Conservation (phyloP, 2,888 invertebrate species). For the Zonitis immaculata region DNA sequence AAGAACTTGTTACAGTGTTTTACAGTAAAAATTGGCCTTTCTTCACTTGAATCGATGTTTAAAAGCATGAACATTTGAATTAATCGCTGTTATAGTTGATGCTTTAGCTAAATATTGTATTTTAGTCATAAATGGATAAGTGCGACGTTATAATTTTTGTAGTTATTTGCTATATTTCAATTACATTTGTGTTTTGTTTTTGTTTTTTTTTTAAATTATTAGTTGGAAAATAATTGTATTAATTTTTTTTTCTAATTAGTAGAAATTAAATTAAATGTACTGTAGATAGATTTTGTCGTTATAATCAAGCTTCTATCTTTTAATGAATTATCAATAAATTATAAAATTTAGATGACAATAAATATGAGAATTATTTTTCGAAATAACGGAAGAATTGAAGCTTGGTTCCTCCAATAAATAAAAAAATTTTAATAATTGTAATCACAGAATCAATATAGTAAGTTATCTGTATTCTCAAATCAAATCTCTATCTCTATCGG, state of each 20-base stretch:
- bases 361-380: no score
- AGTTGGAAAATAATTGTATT: no score
- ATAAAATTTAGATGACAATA: no score
- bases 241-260: conserved; percentile 8
- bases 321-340: not conserved
- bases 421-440: no score
- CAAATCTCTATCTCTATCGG: not conserved
- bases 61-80: conserved; percentile 19
- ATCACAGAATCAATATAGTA: not conserved
- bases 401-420: conserved; percentile 6
- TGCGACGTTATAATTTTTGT: not conserved
- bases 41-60: conserved; percentile 15
- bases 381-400: conserved; percentile 10
- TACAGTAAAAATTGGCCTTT: conserved; percentile 16
- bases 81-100: conserved; percentile 10
- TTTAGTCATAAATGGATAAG: conserved; percentile 13
- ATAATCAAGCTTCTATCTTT: conserved; percentile 16
- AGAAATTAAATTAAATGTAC: not conserved
- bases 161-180: not conserved
- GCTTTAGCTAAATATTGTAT: conserved; percentile 18
- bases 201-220: conserved; percentile 7
- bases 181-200: conserved; percentile 7
- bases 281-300: conserved; percentile 10
- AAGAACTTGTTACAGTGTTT: conserved; percentile 15
- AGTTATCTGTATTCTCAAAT: not conserved